phyloP scores from a whole-genome alignment of 2,113 vertebrate species.

The Atrichornis clamosus region DNA sequence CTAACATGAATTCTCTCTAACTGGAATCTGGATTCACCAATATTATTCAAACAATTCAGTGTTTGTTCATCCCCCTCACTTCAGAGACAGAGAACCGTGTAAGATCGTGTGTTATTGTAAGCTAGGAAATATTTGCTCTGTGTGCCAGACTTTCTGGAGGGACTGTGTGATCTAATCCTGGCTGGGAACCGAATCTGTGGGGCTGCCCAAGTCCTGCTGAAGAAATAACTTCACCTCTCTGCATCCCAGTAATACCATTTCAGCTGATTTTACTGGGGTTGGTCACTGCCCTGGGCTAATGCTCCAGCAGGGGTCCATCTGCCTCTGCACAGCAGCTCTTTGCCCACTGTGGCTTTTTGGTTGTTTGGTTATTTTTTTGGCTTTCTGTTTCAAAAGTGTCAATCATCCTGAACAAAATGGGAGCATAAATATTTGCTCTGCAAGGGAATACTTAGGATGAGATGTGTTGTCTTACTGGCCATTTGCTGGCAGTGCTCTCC shows the following conservation, averaged over 20 bases:
- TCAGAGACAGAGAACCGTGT: not conserved
- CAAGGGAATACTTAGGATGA: not conserved
- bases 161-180: not conserved
- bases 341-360: not conserved
- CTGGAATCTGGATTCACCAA: constrained; percentile 12
- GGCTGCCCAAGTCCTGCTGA: not conserved
- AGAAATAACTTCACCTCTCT: not conserved
- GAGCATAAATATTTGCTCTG: not conserved
- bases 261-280: not conserved
- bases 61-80: not conserved
- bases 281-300: not conserved
- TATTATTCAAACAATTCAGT: constrained; percentile 13
- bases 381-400: not conserved
- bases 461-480: not conserved
- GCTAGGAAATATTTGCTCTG: not conserved
- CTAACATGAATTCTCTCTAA: constrained; percentile 32
- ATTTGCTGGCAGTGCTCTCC: not conserved
- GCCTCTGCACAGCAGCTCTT: not conserved
- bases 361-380: not conserved
- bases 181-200: not conserved
- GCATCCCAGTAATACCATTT: not conserved
- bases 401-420: not conserved
- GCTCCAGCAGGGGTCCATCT: not conserved
- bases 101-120: not conserved
- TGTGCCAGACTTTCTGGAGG: not conserved